Evolutionary conservation across 1,140 invertebrate genomes (phyloP), one percentile per base, ranked within the genome.

Genomic region (Psix sp.): DNA sequence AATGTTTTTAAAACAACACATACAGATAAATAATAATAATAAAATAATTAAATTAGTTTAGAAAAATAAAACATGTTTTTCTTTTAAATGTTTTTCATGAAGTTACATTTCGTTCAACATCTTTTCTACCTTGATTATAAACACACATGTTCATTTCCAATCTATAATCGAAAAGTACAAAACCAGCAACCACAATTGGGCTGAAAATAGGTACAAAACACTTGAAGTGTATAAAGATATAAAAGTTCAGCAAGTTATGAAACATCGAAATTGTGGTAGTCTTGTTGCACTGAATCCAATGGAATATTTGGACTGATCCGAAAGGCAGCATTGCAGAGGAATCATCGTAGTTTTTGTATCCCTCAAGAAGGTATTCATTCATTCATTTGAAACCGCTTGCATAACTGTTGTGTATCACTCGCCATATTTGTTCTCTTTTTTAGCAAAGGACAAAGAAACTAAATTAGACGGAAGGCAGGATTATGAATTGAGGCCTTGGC

Each of bases 401-500:
- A 11, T 17, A 31, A 17, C 15, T 26, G 9, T 29, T 26, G 21
- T 0, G 10, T 43, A 33, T 54, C 17, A 31, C 6, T 42, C 38
- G 38, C 15, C 10, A 11, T 42, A 10, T 39, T 31, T 16, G 9
- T 26, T 52, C 38, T 54, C 18, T 46, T 45, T 49, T 17, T 60
- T 10, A 13, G 26, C 13, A 35, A 17, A 76, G 82, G 73, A 77
- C 77, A 82, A 54, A 67, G 49, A 63, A 74, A 66, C 46, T 75
- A 78, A 78, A 31, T 74, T 52, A 71, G 43, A 51, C 59, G 78
- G 52, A 31, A 74, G 59, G 65, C 66, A 76, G 66, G 54, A 85
- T 87, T 87, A 87, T 81, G 85, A 78, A 76, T 87, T 91, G 59
- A 94, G 88, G 36, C 92, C 93, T 84, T 93, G 93, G 43, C 93